These are phyloP conservation scores for Sesamia inferens DNA, from an alignment of 2,888 invertebrate species.

Conservation along the genomic window DNA sequence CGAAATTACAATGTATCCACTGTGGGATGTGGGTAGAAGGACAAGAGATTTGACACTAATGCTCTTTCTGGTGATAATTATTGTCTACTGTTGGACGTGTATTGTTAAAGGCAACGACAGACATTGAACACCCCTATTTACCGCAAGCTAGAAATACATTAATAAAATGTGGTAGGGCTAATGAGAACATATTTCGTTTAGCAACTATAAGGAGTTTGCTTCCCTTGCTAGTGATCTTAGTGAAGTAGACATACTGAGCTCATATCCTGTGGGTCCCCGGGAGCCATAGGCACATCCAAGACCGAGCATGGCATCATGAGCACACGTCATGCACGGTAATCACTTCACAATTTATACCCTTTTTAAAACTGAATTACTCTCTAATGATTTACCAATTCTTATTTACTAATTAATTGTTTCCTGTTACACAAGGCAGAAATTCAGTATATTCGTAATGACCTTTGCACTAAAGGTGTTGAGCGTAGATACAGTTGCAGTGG, in stretches of 20 bases:
- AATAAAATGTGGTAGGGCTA: not conserved
- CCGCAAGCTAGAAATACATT: not conserved
- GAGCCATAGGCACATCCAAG: not conserved
- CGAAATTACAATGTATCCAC: too few relatives aligned
- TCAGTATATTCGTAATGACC: slow-evolving; percentile 9
- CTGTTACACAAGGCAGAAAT: not conserved
- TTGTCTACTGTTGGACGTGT: not conserved
- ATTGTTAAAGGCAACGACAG: not conserved
- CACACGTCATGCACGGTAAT: slow-evolving; percentile 14
- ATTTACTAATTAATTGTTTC: not conserved
- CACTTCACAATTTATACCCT: slow-evolving; percentile 9
- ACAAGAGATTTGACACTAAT: not conserved
- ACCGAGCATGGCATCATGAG: slow-evolving; percentile 5
- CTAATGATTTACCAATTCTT: too few relatives aligned
- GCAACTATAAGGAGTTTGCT: not conserved
- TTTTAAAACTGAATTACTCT: too few relatives aligned
- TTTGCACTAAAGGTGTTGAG: slow-evolving; percentile 20
- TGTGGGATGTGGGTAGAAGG: not conserved
- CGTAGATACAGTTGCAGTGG: slow-evolving; percentile 27
- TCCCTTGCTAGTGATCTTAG: not conserved
- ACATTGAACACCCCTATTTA: not conserved
- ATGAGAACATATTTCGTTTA: slow-evolving; percentile 6
- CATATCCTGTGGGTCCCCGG: not conserved
- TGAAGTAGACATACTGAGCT: not conserved
- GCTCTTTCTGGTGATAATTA: not conserved